Conservation (phyloP, 2,888 invertebrate genomes). For the Hoplodrina ambigua region DNA sequence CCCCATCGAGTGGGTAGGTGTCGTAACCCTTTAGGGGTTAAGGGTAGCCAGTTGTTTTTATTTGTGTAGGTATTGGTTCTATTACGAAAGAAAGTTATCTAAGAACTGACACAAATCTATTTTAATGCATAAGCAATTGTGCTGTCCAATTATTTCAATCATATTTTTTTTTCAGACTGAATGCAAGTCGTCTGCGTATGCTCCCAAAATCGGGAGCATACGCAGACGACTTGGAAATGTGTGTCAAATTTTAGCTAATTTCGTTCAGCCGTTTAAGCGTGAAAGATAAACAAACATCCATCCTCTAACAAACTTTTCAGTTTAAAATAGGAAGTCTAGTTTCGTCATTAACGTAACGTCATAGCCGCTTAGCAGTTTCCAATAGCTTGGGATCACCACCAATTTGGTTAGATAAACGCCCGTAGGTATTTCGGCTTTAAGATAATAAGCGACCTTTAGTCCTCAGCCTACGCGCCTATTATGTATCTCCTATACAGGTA, state of each 20-base stretch:
- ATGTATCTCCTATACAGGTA: background rate
- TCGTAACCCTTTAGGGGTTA: slow-evolving; percentile 7
- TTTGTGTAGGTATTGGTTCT: background rate
- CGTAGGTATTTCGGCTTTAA: background rate
- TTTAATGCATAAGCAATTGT: background rate
- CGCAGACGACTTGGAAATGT: too few relatives aligned
- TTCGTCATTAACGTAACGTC: too few relatives aligned
- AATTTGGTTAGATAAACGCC: background rate
- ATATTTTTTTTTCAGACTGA: too few relatives aligned
- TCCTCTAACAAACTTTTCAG: too few relatives aligned
- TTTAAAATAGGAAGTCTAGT: too few relatives aligned
- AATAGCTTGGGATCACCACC: background rate
- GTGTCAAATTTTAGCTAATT: too few relatives aligned
- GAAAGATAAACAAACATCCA: too few relatives aligned
- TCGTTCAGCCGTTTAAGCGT: too few relatives aligned
- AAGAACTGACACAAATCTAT: background rate
- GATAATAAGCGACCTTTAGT: slow-evolving; percentile 1
- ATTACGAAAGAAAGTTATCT: background rate
- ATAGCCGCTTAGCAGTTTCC: too few relatives aligned
- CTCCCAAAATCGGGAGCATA: too few relatives aligned
- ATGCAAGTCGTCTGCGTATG: too few relatives aligned
- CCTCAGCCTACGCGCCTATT: background rate
- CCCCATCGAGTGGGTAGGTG: slow-evolving; percentile 28
- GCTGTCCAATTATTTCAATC: too few relatives aligned
- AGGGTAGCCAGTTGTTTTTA: slow-evolving; percentile 1